These are phyloP conservation scores for Lamellibrachia satsuma DNA, from an alignment of 2,888 invertebrate genomes.

Conservation along the genomic window DNA sequence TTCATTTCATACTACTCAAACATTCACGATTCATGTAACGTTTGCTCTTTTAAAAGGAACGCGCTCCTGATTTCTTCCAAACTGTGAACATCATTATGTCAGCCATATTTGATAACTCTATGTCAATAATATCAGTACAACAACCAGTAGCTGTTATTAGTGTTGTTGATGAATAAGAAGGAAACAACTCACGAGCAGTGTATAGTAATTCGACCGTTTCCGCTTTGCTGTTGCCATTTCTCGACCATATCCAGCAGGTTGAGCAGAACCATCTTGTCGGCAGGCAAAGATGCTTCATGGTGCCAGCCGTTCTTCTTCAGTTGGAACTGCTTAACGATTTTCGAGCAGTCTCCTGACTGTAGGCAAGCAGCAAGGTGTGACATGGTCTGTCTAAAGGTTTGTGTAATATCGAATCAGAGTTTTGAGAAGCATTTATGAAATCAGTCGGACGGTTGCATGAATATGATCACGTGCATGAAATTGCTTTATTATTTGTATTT, in stretches of 20 bases:
- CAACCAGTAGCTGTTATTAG: too few species aligned
- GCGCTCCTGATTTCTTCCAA: too few species aligned
- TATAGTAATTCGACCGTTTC: background rate
- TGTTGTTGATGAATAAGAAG: too few species aligned
- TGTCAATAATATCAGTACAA: too few species aligned
- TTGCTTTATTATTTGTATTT: background rate
- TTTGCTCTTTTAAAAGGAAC: too few species aligned
- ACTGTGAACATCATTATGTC: too few species aligned
- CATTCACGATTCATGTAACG: too few species aligned
- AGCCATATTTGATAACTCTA: too few species aligned
- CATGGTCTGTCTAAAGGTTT: background rate
- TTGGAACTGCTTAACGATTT: background rate
- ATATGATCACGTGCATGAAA: background rate
- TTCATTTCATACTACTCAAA: too few species aligned
- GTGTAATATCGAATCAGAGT: too few species aligned
- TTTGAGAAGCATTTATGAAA: too few species aligned
- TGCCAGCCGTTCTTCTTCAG: background rate
- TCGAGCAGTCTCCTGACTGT: background rate
- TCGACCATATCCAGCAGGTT: background rate
- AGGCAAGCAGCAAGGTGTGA: background rate
- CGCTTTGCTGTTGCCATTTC: slow-evolving; percentile 1
- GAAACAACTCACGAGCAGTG: background rate
- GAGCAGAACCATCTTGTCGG: background rate
- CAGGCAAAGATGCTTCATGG: background rate
- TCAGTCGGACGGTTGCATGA: too few species aligned